phyloP scores from a whole-genome alignment of 2,797 vertebrate genomes.

The Malurus leucopterus region DNA sequence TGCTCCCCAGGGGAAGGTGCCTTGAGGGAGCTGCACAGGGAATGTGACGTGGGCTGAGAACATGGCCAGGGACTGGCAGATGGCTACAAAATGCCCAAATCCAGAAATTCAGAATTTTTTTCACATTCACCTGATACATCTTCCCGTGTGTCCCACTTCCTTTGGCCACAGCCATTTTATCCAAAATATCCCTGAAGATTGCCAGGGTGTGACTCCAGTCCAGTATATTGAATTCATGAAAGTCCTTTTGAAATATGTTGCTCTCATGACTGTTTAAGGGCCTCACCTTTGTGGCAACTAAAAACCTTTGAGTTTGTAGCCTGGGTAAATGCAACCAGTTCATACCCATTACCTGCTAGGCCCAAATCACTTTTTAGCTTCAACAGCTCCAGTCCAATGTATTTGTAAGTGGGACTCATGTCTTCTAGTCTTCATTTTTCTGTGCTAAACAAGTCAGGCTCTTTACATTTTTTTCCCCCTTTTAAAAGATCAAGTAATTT shows the following conservation, averaged over 20 bases:
- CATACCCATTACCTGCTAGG: background rate
- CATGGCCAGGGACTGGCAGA: background rate
- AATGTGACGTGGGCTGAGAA: background rate
- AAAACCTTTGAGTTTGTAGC: background rate
- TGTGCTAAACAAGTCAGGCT: background rate
- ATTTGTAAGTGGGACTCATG: background rate
- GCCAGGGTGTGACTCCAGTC: background rate
- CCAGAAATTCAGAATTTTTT: background rate
- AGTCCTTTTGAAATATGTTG: background rate
- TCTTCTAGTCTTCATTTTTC: background rate
- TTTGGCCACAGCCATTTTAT: background rate
- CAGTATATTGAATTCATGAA: background rate
- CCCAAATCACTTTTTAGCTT: background rate
- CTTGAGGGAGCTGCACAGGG: background rate
- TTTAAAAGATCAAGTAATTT: background rate
- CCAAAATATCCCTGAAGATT: background rate
- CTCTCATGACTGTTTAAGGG: background rate
- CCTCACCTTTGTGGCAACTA: background rate
- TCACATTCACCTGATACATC: background rate
- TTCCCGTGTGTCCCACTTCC: background rate
- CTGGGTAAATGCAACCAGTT: background rate
- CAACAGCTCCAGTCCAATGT: background rate
- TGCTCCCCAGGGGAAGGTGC: background rate
- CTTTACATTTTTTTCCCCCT: background rate
- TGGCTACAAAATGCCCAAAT: background rate